Evolutionary conservation across 2,888 invertebrate genomes (phyloP), one percentile per base, ranked within the genome.

Genomic region (Fabriciana adippe): DNA sequence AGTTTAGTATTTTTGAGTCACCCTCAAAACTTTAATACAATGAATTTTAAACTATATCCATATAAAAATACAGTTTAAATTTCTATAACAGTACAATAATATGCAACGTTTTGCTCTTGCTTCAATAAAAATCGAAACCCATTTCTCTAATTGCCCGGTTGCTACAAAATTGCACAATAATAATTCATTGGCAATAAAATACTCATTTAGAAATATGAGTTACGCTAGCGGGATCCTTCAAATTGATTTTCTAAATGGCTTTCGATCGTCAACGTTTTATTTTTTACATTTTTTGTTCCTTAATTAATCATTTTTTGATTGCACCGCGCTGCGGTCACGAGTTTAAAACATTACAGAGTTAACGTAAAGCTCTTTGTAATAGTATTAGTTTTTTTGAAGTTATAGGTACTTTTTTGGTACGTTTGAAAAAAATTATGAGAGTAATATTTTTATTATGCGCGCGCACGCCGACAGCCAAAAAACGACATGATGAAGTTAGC

Each of bases 111-210:
- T 67, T 63, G 45, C 53, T 50, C 45, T 67, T 48, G 59, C 13
- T 13, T 14, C 2, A 6, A 63, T 62, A 75, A 70, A 77, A 83
- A 81, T 81, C 79, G 78, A 78, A 83, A 78, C 77, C 81, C 77
- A 85, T 86, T 82, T 77, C 74, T 81, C 75, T 85, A 84, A 87
- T 87, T 85, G 84, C 79, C 74, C 75, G 74, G 74, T 74, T 80
- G 81, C 74, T 81, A 81, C 78, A 79, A 81, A 82, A 84, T 82
- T 78, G 81, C 79, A 81, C 83, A 79, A 81, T 84, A 82, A 83
- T 81, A 83, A 82, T 84, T 84, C 80, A 79, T 81, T 80, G 79
- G 75, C 78, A 79, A 82, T 87, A 81, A 86, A 87, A 84, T 78
- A 74, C 69, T 79, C 79, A 77, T 78, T 84, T 79, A 80, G 79